Conservation (phyloP, 2,888 invertebrate genomes). For the Pseudococcus jackbeardsleyi region DNA sequence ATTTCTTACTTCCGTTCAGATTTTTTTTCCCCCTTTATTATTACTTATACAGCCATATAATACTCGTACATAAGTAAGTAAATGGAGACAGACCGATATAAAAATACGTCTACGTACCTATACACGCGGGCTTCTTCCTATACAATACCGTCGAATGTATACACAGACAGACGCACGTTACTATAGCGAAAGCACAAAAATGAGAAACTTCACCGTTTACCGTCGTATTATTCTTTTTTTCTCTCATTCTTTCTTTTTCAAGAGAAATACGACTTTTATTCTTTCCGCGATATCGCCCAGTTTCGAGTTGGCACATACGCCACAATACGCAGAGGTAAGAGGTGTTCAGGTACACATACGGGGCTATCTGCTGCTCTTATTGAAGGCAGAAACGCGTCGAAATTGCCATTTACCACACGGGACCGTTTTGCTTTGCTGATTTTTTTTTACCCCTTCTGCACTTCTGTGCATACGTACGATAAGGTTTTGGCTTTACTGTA, state of each 20-base stretch:
- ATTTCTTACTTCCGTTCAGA: slow-evolving; percentile 16
- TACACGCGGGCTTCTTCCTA: not conserved
- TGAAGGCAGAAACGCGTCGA: slow-evolving; percentile 16
- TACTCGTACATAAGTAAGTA: slow-evolving; percentile 12
- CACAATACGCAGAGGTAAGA: not conserved
- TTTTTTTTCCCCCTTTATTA: not conserved
- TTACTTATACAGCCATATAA: slow-evolving; percentile 5
- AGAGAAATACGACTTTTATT: slow-evolving; percentile 2
- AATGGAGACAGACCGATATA: slow-evolving; percentile 25
- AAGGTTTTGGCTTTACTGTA: not conserved
- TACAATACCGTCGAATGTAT: not conserved
- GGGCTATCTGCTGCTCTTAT: slow-evolving; percentile 8
- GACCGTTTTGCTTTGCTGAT: slow-evolving; percentile 33
- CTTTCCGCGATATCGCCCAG: not conserved
- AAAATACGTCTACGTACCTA: not conserved
- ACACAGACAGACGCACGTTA: not conserved
- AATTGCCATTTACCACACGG: slow-evolving; percentile 38
- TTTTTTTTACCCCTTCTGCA: not conserved
- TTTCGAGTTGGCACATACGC: slow-evolving; percentile 1
- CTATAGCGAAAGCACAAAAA: slow-evolving; percentile 12
- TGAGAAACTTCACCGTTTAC: not conserved
- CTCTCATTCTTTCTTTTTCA: not conserved
- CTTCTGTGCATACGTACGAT: not conserved
- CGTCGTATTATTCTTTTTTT: slow-evolving; percentile 4
- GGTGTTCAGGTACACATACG: not conserved